Percentiles rank a stretch among this genome's conserved stretches.
These are phyloP conservation scores for Oncorhynchus masou DNA, from an alignment of 2,113 vertebrate species.

Conservation along the genomic window DNA sequence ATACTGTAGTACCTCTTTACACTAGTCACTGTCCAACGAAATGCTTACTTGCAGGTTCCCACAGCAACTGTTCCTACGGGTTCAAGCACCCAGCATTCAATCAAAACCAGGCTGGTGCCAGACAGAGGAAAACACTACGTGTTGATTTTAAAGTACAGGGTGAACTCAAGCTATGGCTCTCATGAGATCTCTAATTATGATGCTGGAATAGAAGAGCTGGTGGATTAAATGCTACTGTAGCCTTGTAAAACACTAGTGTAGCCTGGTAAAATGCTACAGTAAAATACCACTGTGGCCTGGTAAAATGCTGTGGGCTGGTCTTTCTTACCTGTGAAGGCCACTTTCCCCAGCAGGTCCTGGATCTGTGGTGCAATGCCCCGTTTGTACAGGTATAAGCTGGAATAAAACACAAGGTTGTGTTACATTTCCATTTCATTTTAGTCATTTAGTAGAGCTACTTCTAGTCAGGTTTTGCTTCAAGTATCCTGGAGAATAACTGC, in stretches of 20 bases:
- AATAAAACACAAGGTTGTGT: conserved; percentile 21
- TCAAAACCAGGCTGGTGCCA: background rate
- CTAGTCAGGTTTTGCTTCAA: too few relatives aligned
- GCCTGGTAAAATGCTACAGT: conserved; percentile 1
- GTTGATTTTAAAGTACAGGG: background rate
- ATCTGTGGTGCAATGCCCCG: conserved; percentile 96
- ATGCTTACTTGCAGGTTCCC: too few relatives aligned
- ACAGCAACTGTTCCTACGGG: background rate
- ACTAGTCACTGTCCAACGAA: background rate
- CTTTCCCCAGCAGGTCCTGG: conserved; percentile 95
- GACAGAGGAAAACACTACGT: too few relatives aligned
- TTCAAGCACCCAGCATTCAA: background rate
- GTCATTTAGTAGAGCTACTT: too few relatives aligned
- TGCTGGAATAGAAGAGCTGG: too few relatives aligned
- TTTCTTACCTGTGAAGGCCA: conserved; percentile 92
- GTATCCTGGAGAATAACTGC: too few relatives aligned
- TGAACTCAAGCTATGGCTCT: background rate
- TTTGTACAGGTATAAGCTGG: conserved; percentile 95
- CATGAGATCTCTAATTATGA: too few relatives aligned
- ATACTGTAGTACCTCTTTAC: background rate
- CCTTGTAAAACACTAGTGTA: background rate
- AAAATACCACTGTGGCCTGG: background rate
- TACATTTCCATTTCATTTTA: too few relatives aligned
- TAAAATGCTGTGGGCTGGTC: background rate
- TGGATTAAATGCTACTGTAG: background rate